Evolutionary conservation across 2,797 vertebrate species (phyloP).

Genomic region (Salarias fasciatus): DNA sequence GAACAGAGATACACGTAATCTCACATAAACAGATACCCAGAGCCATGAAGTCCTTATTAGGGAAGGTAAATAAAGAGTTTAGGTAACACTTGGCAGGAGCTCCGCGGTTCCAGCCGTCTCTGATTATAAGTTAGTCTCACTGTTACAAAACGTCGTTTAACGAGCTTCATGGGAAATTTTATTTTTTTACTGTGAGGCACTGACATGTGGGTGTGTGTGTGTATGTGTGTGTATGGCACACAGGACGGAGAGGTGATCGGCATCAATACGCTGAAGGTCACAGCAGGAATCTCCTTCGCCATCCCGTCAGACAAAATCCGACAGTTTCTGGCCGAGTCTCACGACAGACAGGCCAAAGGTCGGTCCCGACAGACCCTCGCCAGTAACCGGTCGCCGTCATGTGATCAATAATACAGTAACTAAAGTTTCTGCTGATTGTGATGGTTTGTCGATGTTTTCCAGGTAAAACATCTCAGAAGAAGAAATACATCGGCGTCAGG

Average conservation of each 20-base stretch:
- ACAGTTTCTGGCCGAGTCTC: slow-evolving; percentile 95
- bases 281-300: slow-evolving; percentile 97
- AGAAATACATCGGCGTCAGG: slow-evolving; percentile 94
- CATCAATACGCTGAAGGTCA: slow-evolving; percentile 97
- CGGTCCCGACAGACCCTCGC: too few species aligned
- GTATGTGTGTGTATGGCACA: slow-evolving; percentile 5
- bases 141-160: slow-evolving; percentile 17
- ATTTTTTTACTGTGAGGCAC: background rate
- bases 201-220: slow-evolving; percentile 21
- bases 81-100: slow-evolving; percentile 24
- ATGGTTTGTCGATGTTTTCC: background rate
- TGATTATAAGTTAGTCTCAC: slow-evolving; percentile 11
- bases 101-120: slow-evolving; percentile 21
- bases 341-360: slow-evolving; percentile 91
- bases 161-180: background rate
- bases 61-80: slow-evolving; percentile 26
- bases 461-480: slow-evolving; percentile 90
- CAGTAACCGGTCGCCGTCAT: too few species aligned
- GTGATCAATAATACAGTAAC: too few species aligned
- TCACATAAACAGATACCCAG: slow-evolving; percentile 18
- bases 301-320: slow-evolving; percentile 98
- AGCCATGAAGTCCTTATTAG: slow-evolving; percentile 25
- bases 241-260: slow-evolving; percentile 98
- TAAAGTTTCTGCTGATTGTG: too few species aligned
- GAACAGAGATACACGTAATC: slow-evolving; percentile 17